These are phyloP conservation scores for Hippocampus kuda DNA, from an alignment of 2,797 vertebrate species.

Conservation along the genomic window DNA sequence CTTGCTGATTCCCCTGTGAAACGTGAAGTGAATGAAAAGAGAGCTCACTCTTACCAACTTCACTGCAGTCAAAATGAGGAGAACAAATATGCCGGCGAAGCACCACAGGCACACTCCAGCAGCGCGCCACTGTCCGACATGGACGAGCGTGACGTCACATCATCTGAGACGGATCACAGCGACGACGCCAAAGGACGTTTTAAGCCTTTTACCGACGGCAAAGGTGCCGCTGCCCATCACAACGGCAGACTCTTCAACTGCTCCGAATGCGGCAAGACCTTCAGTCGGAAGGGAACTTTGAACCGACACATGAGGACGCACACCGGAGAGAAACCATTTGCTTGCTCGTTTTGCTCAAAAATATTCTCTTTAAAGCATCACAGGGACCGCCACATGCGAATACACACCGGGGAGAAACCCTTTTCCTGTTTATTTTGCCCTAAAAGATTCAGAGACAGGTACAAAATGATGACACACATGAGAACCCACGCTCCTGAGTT, in stretches of 20 bases:
- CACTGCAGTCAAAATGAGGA: not conserved
- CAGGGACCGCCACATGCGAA: conserved; percentile 1
- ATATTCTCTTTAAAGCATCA: conserved; percentile 1
- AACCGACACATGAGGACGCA: conserved; percentile 3
- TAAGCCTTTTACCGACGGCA: not conserved
- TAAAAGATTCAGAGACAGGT: not conserved
- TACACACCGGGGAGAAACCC: not conserved
- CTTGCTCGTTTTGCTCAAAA: conserved; percentile 1
- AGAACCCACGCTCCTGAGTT: not conserved
- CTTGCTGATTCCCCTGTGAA: not conserved
- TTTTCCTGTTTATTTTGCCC: conserved; percentile 4
- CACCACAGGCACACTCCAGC: not conserved
- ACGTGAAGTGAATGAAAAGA: not conserved
- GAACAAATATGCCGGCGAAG: not conserved
- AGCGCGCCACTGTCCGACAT: not conserved
- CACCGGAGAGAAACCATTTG: conserved; percentile 8
- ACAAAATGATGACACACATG: conserved; percentile 3
- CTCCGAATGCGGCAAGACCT: conserved; percentile 2
- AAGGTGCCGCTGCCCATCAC: not conserved
- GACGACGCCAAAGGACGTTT: not conserved
- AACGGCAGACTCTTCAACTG: not conserved
- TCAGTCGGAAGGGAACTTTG: not conserved
- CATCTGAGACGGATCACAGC: not conserved
- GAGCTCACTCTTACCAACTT: not conserved
- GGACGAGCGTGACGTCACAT: not conserved